A percentile compares a stretch with the other conserved stretches of the same genome.
Evolutionary conservation across 1,140 invertebrate species (phyloP).

Genomic region (Megathymus violae): DNA sequence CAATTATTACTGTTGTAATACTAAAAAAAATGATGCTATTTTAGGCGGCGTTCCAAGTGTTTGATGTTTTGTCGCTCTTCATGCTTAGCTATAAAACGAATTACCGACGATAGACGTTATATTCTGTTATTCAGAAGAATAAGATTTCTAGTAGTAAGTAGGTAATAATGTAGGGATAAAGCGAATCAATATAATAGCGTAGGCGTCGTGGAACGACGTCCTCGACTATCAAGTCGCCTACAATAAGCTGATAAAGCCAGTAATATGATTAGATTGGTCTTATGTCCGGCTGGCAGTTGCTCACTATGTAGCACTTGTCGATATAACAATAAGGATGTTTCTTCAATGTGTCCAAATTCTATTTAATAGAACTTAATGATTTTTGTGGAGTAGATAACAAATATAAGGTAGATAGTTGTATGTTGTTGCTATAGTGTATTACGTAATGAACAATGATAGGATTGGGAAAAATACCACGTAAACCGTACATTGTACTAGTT

Average conservation of each 20-base stretch:
- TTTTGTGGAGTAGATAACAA: neutral
- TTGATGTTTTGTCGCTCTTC: slow-evolving; percentile 1
- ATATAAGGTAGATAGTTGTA: neutral
- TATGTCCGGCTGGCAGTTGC: neutral
- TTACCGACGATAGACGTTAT: too few relatives aligned
- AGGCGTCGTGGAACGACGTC: slow-evolving; percentile 16
- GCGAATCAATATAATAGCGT: slow-evolving; percentile 23
- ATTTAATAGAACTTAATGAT: neutral
- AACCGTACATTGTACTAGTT: neutral
- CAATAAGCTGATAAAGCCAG: slow-evolving; percentile 29
- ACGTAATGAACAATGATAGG: neutral
- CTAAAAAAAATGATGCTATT: slow-evolving; percentile 10
- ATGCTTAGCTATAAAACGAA: too few relatives aligned
- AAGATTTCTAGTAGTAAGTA: too few relatives aligned
- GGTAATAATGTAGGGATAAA: neutral
- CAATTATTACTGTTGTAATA: slow-evolving; percentile 20
- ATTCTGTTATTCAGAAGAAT: too few relatives aligned
- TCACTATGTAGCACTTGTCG: neutral
- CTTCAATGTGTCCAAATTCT: neutral
- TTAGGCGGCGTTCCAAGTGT: slow-evolving; percentile 25
- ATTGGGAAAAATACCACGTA: neutral
- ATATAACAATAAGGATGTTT: slow-evolving; percentile 1
- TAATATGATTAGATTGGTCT: slow-evolving; percentile 30
- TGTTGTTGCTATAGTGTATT: neutral
- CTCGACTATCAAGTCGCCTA: slow-evolving; percentile 29